Base-by-base conservation (phyloP, 2,888 invertebrate species). In the Eupithecia pulchellata region DNA sequence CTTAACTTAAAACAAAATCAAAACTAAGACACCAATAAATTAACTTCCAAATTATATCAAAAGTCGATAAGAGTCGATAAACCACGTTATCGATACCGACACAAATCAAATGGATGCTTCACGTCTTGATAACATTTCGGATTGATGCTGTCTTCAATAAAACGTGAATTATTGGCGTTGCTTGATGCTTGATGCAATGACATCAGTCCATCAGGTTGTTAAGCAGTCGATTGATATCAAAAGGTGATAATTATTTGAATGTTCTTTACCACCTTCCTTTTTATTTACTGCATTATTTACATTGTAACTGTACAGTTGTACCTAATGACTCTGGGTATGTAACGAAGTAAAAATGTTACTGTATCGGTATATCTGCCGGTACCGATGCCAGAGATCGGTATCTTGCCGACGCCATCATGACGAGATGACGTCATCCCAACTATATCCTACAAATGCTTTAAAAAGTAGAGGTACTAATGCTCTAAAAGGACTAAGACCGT, bases 11-110 rank as follows among this genome's bases (percentile, higher is more conserved):
- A 39, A n/a, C n/a, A 42, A n/a, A 42, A 55, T 55, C 13, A 55
- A 27, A 57, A 14, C 30, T 30, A 32, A 60, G 20, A 9, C 8
- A 32, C 5, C n/a, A 36, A 72, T 72, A 68, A 67, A 69, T 66
- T 36, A 72, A 68, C 58, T 67, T 69, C 20, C 30, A 69, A 68
- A 60, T 61, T 61, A 55, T 58, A 61, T 52, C 14, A 52, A 71
- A 58, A 64, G 60, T 60, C 64, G 66, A 72, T 72, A 72, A 73
- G 69, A 13, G 67, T 65, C 64, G 69, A 73, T 67, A 72, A 72
- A 66, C 11, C 62, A 55, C 64, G 17, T 65, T 69, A 69, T 73
- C 57, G 67, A 66, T 73, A 47, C 61, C 67, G 64, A 25, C 64
- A 69, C 67, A 73, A 73, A 73, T 73, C 73, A 73, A 69, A 5